Evolutionary conservation across 1,140 invertebrate genomes (phyloP).

Genomic region (Nasonia longicornis): DNA sequence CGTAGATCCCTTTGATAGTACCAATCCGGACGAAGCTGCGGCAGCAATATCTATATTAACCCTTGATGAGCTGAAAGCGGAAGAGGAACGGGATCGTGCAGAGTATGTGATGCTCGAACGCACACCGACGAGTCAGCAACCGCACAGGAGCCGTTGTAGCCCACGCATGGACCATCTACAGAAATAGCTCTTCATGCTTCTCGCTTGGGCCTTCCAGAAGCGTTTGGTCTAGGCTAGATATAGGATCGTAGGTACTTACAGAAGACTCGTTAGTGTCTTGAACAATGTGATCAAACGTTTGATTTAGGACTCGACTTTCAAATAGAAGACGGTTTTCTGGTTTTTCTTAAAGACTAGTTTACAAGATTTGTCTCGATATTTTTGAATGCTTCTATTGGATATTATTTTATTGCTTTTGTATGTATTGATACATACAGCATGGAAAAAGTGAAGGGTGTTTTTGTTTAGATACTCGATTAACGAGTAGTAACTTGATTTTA

Average conservation of each 20-base stretch:
- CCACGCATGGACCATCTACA: background rate
- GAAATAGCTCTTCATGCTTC: background rate
- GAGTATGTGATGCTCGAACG: constrained; percentile 24
- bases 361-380: background rate
- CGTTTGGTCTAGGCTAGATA: background rate
- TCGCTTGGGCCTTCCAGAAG: background rate
- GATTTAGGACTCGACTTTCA: background rate
- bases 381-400: background rate
- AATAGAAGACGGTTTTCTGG: background rate
- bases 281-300: constrained; percentile 13
- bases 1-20: background rate
- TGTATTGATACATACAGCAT: background rate
- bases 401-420: background rate
- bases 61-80: background rate
- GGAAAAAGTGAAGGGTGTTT: background rate
- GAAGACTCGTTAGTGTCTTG: background rate
- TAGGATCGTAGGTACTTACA: background rate
- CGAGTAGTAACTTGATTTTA: background rate
- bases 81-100: background rate
- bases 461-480: background rate
- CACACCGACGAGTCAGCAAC: background rate
- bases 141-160: background rate
- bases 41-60: background rate
- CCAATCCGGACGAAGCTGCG: background rate
- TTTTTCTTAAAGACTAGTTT: background rate